phyloP scores from a whole-genome alignment of 2,113 vertebrate genomes.

The Bos indicus region DNA sequence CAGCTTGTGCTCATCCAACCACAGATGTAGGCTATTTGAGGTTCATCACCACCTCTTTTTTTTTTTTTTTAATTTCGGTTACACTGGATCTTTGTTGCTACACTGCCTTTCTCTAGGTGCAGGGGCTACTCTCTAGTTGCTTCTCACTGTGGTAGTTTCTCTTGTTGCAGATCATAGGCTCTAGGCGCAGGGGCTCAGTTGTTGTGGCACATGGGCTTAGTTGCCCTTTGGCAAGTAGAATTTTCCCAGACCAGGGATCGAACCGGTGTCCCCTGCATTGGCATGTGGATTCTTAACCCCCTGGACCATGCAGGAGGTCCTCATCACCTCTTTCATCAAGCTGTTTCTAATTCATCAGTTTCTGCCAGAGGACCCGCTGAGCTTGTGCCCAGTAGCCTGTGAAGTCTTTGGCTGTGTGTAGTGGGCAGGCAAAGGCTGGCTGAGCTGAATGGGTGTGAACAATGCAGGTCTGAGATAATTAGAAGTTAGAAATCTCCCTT shows the following conservation, averaged over 20 bases:
- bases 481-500: not conserved
- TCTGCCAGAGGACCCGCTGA: not conserved
- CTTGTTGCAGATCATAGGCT: not conserved
- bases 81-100: not conserved
- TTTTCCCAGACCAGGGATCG: not conserved
- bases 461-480: not conserved
- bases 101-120: not conserved
- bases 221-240: not conserved
- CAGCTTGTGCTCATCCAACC: too few species aligned
- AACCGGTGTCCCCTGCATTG: not conserved
- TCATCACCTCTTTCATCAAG: not conserved
- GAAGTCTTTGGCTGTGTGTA: not conserved
- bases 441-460: not conserved
- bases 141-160: not conserved
- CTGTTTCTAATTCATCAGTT: not conserved
- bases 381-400: not conserved
- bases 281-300: not conserved
- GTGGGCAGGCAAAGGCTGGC: not conserved
- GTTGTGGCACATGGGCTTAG: not conserved
- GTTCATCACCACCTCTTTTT: not conserved
- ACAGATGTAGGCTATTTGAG: not conserved
- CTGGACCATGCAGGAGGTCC: not conserved
- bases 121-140: not conserved
- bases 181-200: accelerated
- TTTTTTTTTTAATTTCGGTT: not conserved